A percentile compares a stretch with the other conserved stretches of the same genome.
Evolutionary conservation across 2,797 vertebrate genomes (phyloP).

Genomic region (Denticeps clupeoides): DNA sequence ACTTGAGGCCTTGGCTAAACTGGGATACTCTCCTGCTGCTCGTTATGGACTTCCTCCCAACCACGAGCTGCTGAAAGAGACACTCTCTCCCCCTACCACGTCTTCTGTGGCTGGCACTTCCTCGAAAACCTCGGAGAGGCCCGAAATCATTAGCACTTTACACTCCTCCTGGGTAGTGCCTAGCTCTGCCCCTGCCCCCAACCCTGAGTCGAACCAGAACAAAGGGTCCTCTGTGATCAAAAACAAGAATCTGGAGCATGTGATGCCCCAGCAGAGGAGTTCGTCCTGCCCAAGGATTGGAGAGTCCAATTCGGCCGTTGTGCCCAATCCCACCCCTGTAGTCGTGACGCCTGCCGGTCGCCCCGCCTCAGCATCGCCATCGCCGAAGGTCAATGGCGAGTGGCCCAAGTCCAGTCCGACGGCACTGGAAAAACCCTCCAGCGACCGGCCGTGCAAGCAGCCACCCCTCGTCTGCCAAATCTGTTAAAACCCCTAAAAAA

Average conservation of each 20-base stretch:
- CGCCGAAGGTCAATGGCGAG: conserved; percentile 77
- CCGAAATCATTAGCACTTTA: conserved; percentile 95
- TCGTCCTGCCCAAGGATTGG: conserved; percentile 89
- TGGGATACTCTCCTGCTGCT: conserved; percentile 55
- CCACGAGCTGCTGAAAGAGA: conserved; percentile 79
- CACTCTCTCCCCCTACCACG: conserved; percentile 70
- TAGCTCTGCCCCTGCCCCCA: conserved; percentile 63
- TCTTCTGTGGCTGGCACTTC: conserved; percentile 59
- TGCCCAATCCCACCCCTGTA: conserved; percentile 49
- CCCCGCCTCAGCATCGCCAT: conserved; percentile 69
- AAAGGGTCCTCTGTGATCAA: conserved; percentile 69
- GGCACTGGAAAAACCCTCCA: conserved; percentile 56
- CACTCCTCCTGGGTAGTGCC: conserved; percentile 94
- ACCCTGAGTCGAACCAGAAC: conserved; percentile 52
- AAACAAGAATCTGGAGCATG: conserved; percentile 83
- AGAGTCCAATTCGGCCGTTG: conserved; percentile 37
- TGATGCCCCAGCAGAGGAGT: conserved; percentile 78
- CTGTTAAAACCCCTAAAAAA: conserved; percentile 32
- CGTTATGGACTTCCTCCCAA: conserved; percentile 66
- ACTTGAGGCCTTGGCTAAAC: conserved; percentile 68
- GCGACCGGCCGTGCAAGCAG: conserved; percentile 44
- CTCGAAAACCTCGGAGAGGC: conserved; percentile 79
- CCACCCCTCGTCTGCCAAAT: conserved; percentile 56
- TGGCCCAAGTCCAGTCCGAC: conserved; percentile 68
- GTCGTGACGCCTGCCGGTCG: conserved; percentile 57